A percentile compares a stretch with the other conserved stretches of the same genome.
Evolutionary conservation across 2,113 vertebrate species (phyloP).

Genomic region (Paradoxurus hermaphroditus): DNA sequence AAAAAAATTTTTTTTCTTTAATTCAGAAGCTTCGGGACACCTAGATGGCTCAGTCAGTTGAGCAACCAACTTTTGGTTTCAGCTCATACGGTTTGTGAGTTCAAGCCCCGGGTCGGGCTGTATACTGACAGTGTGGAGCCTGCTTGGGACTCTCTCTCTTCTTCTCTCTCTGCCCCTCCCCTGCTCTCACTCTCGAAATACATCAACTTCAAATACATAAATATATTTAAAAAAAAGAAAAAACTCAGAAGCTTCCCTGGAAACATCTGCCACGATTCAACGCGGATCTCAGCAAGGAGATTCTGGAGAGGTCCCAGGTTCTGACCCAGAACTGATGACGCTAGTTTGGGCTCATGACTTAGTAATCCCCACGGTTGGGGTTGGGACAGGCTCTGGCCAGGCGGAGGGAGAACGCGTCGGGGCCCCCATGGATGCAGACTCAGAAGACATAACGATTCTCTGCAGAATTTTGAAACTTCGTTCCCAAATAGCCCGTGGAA

Average conservation of each 20-base stretch:
- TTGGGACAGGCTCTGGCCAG: not conserved
- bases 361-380: not conserved
- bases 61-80: too few relatives aligned
- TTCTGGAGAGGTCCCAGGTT: not conserved
- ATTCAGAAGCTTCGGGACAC: too few relatives aligned
- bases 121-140: too few relatives aligned
- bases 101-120: too few relatives aligned
- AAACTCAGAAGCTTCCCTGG: constrained; percentile 1
- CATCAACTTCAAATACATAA: too few relatives aligned
- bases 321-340: not conserved
- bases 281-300: not conserved
- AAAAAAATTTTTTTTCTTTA: too few relatives aligned
- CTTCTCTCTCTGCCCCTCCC: too few relatives aligned
- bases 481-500: constrained; percentile 17
- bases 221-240: not conserved
- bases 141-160: too few relatives aligned
- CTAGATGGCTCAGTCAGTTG: too few relatives aligned
- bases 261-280: not conserved
- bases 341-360: not conserved
- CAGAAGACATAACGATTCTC: not conserved
- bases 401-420: rapidly evolving
- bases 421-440: not conserved
- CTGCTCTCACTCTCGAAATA: too few relatives aligned
- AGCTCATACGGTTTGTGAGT: too few relatives aligned
- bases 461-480: constrained; percentile 32